Evolutionary conservation across 2,113 vertebrate genomes (phyloP), one percentile per base, ranked within the genome.

Genomic region (Thalassarche chlororhynchos): DNA sequence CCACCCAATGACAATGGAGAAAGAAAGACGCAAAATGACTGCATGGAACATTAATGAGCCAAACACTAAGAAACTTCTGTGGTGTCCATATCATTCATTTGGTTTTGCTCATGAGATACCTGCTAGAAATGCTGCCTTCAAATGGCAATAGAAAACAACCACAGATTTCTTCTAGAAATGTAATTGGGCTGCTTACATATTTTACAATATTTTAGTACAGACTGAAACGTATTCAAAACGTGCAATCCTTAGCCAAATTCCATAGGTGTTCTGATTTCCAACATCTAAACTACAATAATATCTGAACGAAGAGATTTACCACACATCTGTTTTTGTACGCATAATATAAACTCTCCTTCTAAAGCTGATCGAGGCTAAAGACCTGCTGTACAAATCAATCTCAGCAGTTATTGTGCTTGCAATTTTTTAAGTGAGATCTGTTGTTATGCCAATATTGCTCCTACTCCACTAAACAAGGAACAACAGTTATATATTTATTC

Each of bases 151-250:
- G 66, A 31, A 40, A 52, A 86, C 78, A 7, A 2, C 10, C 40
- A 62, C 23, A 15, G 51, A n/a, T 12, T 55, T 58, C 17, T 91
- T 38, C 38, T 5, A 57, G 38, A 91, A 96, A 60, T 72, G 31
- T 68, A 93, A 65, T 6, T 72, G 40, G 26, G 58, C 10, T 92
- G 60, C 68, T 93, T 93, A 66, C 12, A 38, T 71, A 89, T 64
- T 87, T 87, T 46, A 72, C 36, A 38, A 40, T 69, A 72, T 72
- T 97, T 96, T 83, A 85, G 70, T 81, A 81, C 61, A 93, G 71
- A 83, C 18, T 57, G 15, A 93, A 89, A 92, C 46, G 52, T 88
- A 90, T 74, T 93, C 61, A 89, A 94, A 97, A 91, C 47, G 64
- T 18, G 17, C 64, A 84, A 89, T 57, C 54, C 71, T 87, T 81